phyloP scores from a whole-genome alignment of 2,797 vertebrate species.

The Phoebastria nigripes region DNA sequence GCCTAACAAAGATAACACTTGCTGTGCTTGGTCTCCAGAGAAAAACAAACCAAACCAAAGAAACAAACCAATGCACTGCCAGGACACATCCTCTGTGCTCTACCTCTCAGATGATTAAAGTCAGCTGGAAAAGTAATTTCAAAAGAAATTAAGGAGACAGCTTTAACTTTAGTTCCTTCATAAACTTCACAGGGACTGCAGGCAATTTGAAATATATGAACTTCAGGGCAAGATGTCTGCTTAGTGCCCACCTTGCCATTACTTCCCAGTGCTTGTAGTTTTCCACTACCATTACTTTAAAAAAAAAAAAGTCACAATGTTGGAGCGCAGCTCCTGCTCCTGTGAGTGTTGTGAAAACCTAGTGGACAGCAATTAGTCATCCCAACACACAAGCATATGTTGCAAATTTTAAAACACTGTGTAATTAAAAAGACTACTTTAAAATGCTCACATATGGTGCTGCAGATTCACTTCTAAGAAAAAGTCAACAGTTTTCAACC shows the following conservation, averaged over 20 bases:
- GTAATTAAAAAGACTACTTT: neutral
- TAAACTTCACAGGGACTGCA: neutral
- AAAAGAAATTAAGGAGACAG: neutral
- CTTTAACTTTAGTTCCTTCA: neutral
- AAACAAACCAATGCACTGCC: neutral
- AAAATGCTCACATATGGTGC: neutral
- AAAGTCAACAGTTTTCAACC: neutral
- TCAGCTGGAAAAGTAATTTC: neutral
- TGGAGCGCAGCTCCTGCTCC: neutral
- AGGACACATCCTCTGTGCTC: neutral
- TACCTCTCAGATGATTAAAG: neutral
- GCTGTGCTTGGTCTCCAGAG: neutral
- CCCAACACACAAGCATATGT: neutral
- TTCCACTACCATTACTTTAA: neutral
- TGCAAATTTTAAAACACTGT: neutral
- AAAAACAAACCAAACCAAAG: neutral
- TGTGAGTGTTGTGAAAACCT: neutral
- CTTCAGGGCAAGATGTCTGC: neutral
- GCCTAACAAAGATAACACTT: neutral
- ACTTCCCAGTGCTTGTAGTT: neutral
- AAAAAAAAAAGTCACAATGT: neutral
- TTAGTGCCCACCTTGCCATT: neutral
- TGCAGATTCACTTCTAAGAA: neutral
- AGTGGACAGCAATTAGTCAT: neutral
- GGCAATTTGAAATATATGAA: neutral